phyloP scores from a whole-genome alignment of 2,888 invertebrate genomes.

The Apamea crenata region DNA sequence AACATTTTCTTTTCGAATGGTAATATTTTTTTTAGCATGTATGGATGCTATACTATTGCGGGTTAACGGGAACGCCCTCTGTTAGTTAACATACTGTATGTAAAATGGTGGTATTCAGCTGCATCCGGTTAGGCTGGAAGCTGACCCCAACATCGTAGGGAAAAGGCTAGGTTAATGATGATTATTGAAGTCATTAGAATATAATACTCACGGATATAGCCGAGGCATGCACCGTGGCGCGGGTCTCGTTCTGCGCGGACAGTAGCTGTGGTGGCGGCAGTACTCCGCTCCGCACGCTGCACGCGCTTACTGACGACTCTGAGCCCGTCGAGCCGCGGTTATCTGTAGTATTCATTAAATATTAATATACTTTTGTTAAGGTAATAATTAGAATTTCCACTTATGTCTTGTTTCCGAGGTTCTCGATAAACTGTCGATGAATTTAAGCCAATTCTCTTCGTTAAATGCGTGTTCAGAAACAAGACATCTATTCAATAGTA shows the following conservation, averaged over 20 bases:
- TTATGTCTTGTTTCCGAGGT: background rate
- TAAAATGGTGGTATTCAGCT: no score
- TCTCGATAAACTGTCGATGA: background rate
- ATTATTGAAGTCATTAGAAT: no score
- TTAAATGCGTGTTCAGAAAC: background rate
- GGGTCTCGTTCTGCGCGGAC: slow-evolving; percentile 85
- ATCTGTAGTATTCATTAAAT: slow-evolving; percentile 65
- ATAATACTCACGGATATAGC: slow-evolving; percentile 79
- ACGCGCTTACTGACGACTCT: slow-evolving; percentile 78
- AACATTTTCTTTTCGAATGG: no score
- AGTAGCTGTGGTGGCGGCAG: slow-evolving; percentile 85
- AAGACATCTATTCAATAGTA: background rate
- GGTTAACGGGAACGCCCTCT: no score
- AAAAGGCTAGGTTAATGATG: no score
- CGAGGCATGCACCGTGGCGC: slow-evolving; percentile 81
- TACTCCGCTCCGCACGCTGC: slow-evolving; percentile 74
- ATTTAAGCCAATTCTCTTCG: background rate
- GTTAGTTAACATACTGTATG: no score
- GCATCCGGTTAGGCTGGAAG: no score
- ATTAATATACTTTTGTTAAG: background rate
- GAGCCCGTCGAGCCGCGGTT: slow-evolving; percentile 87
- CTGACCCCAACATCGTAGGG: no score
- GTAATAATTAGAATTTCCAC: background rate
- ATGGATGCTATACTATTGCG: no score
- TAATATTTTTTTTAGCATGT: no score